Evolutionary conservation across 2,797 vertebrate species (phyloP), one percentile per base, ranked within the genome.

Genomic region (Micromesistius poutassou): DNA sequence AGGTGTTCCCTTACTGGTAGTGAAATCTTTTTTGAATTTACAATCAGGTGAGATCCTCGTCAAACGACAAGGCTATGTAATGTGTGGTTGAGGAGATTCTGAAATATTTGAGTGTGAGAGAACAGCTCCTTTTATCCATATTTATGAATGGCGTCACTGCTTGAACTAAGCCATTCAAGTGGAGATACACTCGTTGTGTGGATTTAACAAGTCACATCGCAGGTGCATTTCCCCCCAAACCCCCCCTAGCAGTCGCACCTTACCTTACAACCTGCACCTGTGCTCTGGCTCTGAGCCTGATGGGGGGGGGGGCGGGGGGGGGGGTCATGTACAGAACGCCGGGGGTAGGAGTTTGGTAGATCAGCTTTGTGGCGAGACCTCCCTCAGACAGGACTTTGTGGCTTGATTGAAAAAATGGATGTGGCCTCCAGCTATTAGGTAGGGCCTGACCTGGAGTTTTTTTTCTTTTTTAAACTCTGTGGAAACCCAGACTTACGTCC

Each of bases 251-350:
- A 55, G 55, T 62, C 22, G 19, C 22, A 62, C 55, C 55, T 62
- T 62, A 62, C 68, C 77, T 36, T 81, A 76, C 74, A 72, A 86
- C 66, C 77, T 81, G 77, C 84, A 87, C 35, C 78, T 89, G 79
- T n/a, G n/a, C 75, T 81, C 31, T 62, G 66, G 50, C 72, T 79
- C 73, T 74, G 22, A 70, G 42, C 50, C 8, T 42, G 77, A 73
- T 82, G 35, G 75, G 6, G 12, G 8, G 9, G 68, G 1, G 68
- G 68, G 68, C 8, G 28, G 68, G 66, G 71, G 72, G 30, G 16
- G 46, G 77, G 36, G 68, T 3, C n/a, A 30, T 71, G 68, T 71
- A 30, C 7, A 13, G 68, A 30, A 31, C 30, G 2, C 28, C 8
- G 13, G 40, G 66, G 31, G 33, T 73, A 46, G 33, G 40, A 14